Evolutionary conservation across 2,797 vertebrate species (phyloP).

Genomic region (Lagodon rhomboides): DNA sequence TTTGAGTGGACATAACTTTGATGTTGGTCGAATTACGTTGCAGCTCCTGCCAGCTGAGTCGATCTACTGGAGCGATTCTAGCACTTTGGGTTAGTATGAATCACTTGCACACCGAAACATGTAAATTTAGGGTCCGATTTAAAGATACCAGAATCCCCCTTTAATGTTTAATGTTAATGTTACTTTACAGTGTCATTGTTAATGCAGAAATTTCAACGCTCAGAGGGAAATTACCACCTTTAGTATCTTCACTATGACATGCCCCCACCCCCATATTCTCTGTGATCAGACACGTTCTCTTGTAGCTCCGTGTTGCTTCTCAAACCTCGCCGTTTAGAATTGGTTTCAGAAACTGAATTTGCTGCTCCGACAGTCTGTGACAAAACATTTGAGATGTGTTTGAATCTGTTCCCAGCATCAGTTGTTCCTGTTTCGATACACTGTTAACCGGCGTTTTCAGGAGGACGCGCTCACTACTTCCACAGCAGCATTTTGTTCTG

Average conservation of each 20-base stretch:
- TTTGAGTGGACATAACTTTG: no score
- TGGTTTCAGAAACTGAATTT: constrained; percentile 19
- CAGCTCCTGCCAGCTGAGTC: no score
- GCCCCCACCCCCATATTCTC: neutral
- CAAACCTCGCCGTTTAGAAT: neutral
- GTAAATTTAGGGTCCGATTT: no score
- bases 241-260: neutral
- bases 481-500: constrained; percentile 20
- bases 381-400: neutral
- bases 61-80: no score
- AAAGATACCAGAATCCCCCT: no score
- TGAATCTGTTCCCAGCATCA: neutral
- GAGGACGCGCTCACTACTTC: neutral
- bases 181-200: neutral
- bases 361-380: constrained; percentile 1
- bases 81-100: no score
- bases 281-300: neutral
- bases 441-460: neutral
- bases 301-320: neutral
- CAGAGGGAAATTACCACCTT: neutral
- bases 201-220: neutral
- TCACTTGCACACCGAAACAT: no score
- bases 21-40: no score
- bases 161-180: no score
- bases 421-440: neutral